Percentiles rank a stretch among this genome's conserved stretches.
phyloP scores from a whole-genome alignment of 2,888 invertebrate species.

The Lithosia quadra region DNA sequence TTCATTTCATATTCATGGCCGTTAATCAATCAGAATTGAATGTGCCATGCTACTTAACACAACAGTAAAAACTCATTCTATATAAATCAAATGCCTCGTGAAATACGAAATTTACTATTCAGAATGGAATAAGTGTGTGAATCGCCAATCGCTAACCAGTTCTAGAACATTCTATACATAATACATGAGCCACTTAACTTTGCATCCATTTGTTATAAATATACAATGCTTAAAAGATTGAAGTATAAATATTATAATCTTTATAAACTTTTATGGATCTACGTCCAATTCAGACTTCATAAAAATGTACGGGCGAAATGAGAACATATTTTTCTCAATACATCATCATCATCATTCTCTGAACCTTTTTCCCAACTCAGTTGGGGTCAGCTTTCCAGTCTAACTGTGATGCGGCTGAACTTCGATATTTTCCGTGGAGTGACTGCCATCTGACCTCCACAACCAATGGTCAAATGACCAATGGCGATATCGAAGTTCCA shows the following conservation, averaged over 20 bases:
- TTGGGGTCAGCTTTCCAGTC: no score
- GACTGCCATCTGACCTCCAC: no score
- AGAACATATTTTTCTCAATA: background rate
- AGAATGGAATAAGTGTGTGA: slow-evolving; percentile 1
- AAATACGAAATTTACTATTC: slow-evolving; percentile 9
- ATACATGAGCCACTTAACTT: slow-evolving; percentile 3
- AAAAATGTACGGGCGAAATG: background rate
- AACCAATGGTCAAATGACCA: no score
- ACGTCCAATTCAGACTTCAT: background rate
- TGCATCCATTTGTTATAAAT: slow-evolving; percentile 5
- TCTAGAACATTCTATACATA: slow-evolving; percentile 1
- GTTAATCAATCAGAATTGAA: background rate
- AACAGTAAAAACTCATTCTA: slow-evolving; percentile 1
- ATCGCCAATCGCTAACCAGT: background rate
- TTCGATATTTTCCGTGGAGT: no score
- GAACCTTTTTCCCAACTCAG: no score
- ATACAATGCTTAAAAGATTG: background rate
- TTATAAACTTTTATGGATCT: background rate
- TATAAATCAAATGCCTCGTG: slow-evolving; percentile 12
- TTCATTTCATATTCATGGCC: background rate
- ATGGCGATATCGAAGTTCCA: no score
- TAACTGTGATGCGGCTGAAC: no score
- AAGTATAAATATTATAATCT: background rate
- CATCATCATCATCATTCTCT: no score
- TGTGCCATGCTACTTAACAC: background rate